These are phyloP conservation scores for Ciconia boyciana DNA, from an alignment of 2,113 vertebrate genomes.

Conservation along the genomic window DNA sequence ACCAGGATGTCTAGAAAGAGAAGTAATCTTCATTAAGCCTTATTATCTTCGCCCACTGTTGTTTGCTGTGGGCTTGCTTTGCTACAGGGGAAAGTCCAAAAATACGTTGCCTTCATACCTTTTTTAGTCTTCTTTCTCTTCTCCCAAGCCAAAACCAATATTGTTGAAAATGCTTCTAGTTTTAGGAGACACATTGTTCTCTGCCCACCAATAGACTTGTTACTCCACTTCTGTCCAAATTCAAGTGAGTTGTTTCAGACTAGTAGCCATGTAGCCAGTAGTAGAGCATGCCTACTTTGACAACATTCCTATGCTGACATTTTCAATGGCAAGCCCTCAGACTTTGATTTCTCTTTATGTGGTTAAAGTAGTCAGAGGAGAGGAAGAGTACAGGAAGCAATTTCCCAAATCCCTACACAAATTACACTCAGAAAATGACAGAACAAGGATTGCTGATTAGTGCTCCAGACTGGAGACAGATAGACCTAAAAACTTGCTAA, in stretches of 20 bases:
- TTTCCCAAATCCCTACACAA: background rate
- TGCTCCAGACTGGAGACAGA: background rate
- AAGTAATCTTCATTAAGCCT: background rate
- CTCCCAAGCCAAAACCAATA: background rate
- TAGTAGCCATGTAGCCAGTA: no score
- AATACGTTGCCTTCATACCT: background rate
- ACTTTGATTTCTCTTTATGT: background rate
- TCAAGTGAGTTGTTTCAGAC: background rate
- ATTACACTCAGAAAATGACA: background rate
- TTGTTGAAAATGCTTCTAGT: background rate
- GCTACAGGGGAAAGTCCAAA: background rate
- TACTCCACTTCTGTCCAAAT: background rate
- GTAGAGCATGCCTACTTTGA: background rate
- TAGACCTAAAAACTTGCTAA: background rate
- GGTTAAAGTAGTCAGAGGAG: background rate
- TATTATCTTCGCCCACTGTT: background rate
- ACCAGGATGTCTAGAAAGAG: background rate
- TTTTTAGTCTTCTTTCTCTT: background rate
- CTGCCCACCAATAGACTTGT: background rate
- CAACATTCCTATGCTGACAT: background rate
- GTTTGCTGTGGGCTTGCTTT: background rate
- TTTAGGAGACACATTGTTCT: background rate
- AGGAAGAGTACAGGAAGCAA: background rate
- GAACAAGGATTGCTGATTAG: background rate
- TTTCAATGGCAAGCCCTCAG: background rate